Evolutionary conservation across 2,797 vertebrate genomes (phyloP).

Genomic region (Microcaecilia unicolor): DNA sequence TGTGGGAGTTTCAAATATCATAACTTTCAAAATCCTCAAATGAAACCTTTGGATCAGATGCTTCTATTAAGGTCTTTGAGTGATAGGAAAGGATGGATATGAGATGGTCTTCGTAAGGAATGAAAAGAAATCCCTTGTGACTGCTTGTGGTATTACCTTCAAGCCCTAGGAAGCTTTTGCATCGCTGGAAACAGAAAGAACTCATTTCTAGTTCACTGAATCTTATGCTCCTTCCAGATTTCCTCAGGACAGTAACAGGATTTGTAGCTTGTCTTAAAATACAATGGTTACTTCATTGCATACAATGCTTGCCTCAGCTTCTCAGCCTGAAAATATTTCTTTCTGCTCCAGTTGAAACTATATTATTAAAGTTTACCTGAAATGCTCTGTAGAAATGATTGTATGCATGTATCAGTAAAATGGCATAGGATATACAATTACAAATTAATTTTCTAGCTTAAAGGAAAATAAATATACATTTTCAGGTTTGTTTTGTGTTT

Average conservation of each 20-base stretch:
- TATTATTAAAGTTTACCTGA: no score
- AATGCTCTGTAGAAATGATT: no score
- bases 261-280: constrained; percentile 19
- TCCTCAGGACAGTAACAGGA: background rate
- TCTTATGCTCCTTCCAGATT: constrained; percentile 3
- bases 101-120: constrained; percentile 1
- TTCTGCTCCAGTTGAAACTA: no score
- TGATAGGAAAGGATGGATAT: background rate
- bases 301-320: constrained; percentile 8
- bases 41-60: constrained; percentile 6
- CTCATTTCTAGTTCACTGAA: constrained; percentile 4
- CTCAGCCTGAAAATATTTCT: constrained; percentile 8
- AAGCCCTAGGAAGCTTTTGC: background rate
- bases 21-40: constrained; percentile 5
- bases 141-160: background rate
- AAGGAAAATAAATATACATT: no score
- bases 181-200: background rate
- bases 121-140: background rate
- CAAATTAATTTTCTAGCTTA: no score
- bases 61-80: background rate
- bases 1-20: constrained; percentile 10
- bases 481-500: no score
- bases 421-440: no score
- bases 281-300: constrained; percentile 3
- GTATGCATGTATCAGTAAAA: no score